Evolutionary conservation across 2,113 vertebrate species (phyloP), one percentile per base, ranked within the genome.

Genomic region (Anser cygnoides): DNA sequence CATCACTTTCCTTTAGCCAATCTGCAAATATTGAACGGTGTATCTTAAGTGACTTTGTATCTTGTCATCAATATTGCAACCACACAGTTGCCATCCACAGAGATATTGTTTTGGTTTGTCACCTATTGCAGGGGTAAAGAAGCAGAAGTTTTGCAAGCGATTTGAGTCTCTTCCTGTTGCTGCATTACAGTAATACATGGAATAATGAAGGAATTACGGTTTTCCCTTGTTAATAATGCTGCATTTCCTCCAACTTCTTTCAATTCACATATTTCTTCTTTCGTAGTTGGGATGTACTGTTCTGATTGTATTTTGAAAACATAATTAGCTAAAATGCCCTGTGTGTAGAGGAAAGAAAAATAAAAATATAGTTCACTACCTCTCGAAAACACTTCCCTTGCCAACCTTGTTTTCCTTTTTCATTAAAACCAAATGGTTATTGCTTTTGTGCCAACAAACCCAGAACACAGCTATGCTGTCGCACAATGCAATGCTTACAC

Each of bases 241-340:
- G 22, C 11, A 68, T 86, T 72, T 84, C 28, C 39, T 86, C 55
- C 65, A 92, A 26, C 21, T 61, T 90, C 25, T 59, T 59, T 49
- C 52, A 61, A 50, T 82, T 89, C 54, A 75, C 11, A 46, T 87
- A 5, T 70, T 91, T 74, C 70, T 4, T 43, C 55, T 58, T 79
- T 49, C 15, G 18, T 61, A 50, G 44, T 35, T 89, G 37, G 7
- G 20, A 96, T 58, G 25, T 73, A 79, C n/a, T 79, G 28, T 74
- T 90, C 66, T 46, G 11, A 82, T 89, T 72, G 81, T 31, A 4
- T 87, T 93, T 66, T 89, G 66, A 91, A 89, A 89, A 90, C 13
- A 50, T 44, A 81, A 87, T 89, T 82, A 96, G 68, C 28, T 90
- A 94, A 89, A 87, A 92, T 73, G 58, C 23, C 73, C 90, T 79